phyloP scores from a whole-genome alignment of 2,797 vertebrate genomes.

The Cirrhinus molitorella region DNA sequence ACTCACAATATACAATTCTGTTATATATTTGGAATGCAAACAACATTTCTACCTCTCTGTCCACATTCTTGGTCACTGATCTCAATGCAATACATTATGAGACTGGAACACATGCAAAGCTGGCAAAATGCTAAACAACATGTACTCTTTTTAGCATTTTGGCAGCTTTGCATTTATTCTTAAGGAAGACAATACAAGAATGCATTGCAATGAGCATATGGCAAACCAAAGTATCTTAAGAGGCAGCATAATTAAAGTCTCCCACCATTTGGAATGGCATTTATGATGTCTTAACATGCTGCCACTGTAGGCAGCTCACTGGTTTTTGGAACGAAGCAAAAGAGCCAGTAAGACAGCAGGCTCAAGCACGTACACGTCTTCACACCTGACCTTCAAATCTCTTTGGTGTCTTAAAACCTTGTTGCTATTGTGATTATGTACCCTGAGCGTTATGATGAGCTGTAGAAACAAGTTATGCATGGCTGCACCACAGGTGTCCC shows the following conservation, averaged over 20 bases:
- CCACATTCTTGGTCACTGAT: not conserved
- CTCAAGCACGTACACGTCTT: constrained; percentile 11
- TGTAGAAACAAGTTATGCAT: constrained; percentile 63
- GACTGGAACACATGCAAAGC: not conserved
- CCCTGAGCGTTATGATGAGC: constrained; percentile 33
- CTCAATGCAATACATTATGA: not conserved
- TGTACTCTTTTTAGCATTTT: not conserved
- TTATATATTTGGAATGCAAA: not conserved
- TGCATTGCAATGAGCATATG: not conserved
- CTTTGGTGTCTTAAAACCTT: constrained; percentile 40
- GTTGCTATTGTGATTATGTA: constrained; percentile 31
- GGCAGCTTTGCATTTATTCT: not conserved
- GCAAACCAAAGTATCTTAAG: not conserved
- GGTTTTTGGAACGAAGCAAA: not conserved
- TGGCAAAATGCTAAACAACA: not conserved
- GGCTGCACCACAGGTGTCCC: constrained; percentile 58
- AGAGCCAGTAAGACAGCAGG: not conserved
- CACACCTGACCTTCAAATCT: constrained; percentile 37
- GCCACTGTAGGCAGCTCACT: not conserved
- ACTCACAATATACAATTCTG: too few relatives aligned
- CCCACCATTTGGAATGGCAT: not conserved
- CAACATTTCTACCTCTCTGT: not conserved
- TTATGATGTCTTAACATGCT: not conserved
- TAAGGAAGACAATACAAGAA: not conserved
- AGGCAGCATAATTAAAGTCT: not conserved